Evolutionary conservation across 2,888 invertebrate genomes (phyloP).

Genomic region (Meteorus cinctellus): DNA sequence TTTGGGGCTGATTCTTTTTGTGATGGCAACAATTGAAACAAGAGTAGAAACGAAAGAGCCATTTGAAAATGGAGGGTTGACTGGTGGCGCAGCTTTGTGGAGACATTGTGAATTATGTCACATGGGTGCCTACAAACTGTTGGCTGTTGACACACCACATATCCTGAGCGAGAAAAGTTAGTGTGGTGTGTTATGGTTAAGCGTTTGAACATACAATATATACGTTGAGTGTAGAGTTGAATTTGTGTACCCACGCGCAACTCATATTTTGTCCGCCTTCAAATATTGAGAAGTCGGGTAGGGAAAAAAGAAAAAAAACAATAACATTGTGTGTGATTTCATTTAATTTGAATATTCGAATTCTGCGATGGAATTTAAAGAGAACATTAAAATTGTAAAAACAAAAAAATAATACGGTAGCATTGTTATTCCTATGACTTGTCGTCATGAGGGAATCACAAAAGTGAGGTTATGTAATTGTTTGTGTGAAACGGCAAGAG

Average conservation of each 20-base stretch:
- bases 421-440: conserved; percentile 30
- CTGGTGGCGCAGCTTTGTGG: neutral
- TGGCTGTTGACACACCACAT: conserved; percentile 5
- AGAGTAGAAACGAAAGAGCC: no score
- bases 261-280: conserved; percentile 58
- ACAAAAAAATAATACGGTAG: neutral
- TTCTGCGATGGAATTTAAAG: neutral
- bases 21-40: no score
- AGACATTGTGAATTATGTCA: neutral
- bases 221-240: conserved; percentile 37
- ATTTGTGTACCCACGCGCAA: conserved; percentile 52
- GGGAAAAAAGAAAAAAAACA: conserved; percentile 21
- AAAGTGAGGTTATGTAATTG: conserved; percentile 60
- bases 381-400: neutral
- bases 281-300: conserved; percentile 52
- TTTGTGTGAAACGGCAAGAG: conserved; percentile 47
- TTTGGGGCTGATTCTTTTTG: no score
- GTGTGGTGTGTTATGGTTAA: conserved; percentile 57
- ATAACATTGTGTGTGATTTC: conserved; percentile 49
- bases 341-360: neutral
- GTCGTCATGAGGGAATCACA: conserved; percentile 34
- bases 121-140: neutral
- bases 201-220: conserved; percentile 57
- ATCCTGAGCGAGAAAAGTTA: conserved; percentile 26
- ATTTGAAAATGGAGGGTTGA: neutral